Conservation (phyloP, 2,888 invertebrate genomes). For the Elmis aenea region DNA sequence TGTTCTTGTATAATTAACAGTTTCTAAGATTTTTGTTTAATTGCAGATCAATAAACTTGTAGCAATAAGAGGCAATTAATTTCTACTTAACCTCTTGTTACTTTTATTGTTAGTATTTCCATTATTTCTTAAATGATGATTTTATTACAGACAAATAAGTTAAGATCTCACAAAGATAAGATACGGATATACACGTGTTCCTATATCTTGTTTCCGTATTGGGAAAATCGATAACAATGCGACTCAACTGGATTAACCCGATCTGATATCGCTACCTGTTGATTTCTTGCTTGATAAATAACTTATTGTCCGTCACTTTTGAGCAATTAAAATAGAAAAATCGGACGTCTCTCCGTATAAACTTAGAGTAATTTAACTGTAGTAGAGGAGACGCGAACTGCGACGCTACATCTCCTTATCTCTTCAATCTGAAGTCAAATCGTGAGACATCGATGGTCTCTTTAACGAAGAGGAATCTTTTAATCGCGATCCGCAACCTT, state of each 20-base stretch:
- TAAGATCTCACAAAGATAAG: slow-evolving; percentile 1
- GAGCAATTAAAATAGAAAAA: neutral
- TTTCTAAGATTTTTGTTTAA: too few species aligned
- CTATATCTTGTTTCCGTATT: slow-evolving; percentile 2
- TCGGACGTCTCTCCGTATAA: neutral
- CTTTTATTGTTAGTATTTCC: too few species aligned
- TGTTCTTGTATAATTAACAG: too few species aligned
- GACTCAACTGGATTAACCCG: slow-evolving; percentile 1
- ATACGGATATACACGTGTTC: neutral
- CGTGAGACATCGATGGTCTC: slow-evolving; percentile 41
- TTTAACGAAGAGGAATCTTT: slow-evolving; percentile 42
- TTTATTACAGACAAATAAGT: neutral
- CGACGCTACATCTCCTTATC: slow-evolving; percentile 38
- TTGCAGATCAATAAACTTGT: too few species aligned
- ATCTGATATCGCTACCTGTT: slow-evolving; percentile 2
- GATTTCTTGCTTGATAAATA: too few species aligned
- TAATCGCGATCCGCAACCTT: slow-evolving; percentile 34
- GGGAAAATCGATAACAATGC: neutral
- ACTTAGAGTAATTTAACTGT: slow-evolving; percentile 17
- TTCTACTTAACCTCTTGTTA: too few species aligned
- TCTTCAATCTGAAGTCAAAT: slow-evolving; percentile 37
- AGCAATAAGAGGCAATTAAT: too few species aligned
- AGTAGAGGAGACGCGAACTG: slow-evolving; percentile 33
- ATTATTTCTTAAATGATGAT: too few species aligned
- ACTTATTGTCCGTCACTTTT: too few species aligned